Conservation (phyloP, 2,113 vertebrate species). For the Ariopsis seemanni region DNA sequence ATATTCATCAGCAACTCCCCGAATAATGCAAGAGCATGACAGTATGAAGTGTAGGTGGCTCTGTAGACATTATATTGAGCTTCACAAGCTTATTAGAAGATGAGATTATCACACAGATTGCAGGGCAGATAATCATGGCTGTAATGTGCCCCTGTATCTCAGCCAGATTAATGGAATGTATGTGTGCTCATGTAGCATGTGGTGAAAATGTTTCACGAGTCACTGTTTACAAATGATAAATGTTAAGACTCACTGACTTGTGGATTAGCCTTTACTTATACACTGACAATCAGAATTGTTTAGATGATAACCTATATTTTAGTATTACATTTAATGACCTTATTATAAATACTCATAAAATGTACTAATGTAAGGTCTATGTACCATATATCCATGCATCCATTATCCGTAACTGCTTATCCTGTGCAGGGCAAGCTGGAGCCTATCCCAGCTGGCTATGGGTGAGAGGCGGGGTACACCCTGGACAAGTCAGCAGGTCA, state of each 20-base stretch:
- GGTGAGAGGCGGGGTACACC: no score
- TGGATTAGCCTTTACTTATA: constrained; percentile 2
- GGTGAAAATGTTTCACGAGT: constrained; percentile 19
- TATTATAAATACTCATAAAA: background rate
- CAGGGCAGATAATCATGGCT: constrained; percentile 36
- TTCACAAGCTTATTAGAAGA: constrained; percentile 17
- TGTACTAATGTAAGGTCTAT: background rate
- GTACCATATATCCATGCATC: no score
- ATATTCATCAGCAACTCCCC: constrained; percentile 28
- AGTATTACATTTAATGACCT: background rate
- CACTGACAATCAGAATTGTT: background rate
- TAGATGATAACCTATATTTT: background rate
- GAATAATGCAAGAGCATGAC: constrained; percentile 37
- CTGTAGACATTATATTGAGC: background rate
- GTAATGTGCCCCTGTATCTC: constrained; percentile 30
- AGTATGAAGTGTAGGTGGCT: background rate
- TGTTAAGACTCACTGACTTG: constrained; percentile 5
- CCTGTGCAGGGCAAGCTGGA: no score
- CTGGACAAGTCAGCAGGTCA: no score
- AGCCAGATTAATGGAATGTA: constrained; percentile 32
- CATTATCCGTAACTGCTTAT: no score
- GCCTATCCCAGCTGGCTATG: no score
- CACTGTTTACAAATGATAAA: constrained; percentile 17
- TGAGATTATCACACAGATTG: constrained; percentile 26
- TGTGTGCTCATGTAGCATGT: background rate